Base-by-base conservation (phyloP, 2,888 invertebrate genomes). In the Clistopyga incitator region DNA sequence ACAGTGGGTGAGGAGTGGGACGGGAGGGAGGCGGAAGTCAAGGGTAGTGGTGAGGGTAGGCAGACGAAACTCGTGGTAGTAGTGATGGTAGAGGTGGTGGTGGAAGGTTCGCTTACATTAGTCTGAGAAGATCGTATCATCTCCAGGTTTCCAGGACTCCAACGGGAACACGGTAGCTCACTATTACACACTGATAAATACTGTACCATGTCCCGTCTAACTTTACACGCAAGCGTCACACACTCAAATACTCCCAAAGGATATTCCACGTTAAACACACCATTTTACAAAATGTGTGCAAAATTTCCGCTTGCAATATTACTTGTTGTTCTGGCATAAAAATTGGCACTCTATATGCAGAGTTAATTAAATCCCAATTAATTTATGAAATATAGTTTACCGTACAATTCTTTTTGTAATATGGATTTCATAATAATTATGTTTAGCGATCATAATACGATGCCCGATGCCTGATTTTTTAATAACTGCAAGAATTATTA, bases 11-110 rank as follows among this genome's bases (percentile, higher is more conserved):
- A 86, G 88, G 85, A 86, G 52, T 20, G 61, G 50, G 70, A 42
- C 86, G 79, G 74, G 82, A 85, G 87, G 87, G 86, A 89, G 88
- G 85, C 91, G 90, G 91, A 91, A 91, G 91, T 90, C 88, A 88
- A 87, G 88, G 88, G 88, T 89, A 88, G 88, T 88, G 87, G 89
- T 86, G 68, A 82, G 82, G 74, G 81, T 85, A 71, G 74, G 2
- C 38, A 38, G 38, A 38, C 84, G 70, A 75, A n/a, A 50, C 11
- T 71, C 10, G 25, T 25, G 10, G 3, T n/a, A 2, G 29, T 4
- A 29, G 29, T 29, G 29, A 29, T 29, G 29, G 3, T 29, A 29
- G 29, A 3, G 29, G 56, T 56, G 56, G 25, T 65, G 42, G 64
- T 34, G 47, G 29, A n/a, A 34, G 61, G 34, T 34, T 29, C 13